Evolutionary conservation across 2,888 invertebrate genomes (phyloP).

Genomic region (Acleris holmiana): DNA sequence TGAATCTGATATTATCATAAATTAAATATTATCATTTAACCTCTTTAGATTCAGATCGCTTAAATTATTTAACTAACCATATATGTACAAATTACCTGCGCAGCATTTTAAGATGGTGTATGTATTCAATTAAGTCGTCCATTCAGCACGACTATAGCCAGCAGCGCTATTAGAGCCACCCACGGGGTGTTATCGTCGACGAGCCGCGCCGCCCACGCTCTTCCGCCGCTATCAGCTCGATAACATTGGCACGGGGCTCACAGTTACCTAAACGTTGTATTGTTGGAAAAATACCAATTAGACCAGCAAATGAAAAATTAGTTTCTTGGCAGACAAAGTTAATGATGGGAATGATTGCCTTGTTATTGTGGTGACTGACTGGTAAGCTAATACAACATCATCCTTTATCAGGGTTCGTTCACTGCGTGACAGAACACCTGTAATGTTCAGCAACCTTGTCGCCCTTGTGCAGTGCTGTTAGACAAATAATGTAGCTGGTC

Average conservation of each 20-base stretch:
- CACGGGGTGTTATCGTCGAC: constrained; percentile 5
- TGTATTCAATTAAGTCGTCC: constrained; percentile 17
- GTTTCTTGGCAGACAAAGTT: neutral
- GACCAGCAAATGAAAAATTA: neutral
- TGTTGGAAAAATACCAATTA: constrained; percentile 14
- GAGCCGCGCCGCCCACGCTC: constrained; percentile 47
- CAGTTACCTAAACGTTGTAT: constrained; percentile 8
- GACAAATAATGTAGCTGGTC: too few relatives aligned
- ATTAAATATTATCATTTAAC: too few relatives aligned
- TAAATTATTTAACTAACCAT: too few relatives aligned
- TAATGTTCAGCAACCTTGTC: too few relatives aligned
- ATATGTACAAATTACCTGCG: neutral
- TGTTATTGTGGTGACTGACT: too few relatives aligned
- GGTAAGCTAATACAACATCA: too few relatives aligned
- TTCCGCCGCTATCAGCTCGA: constrained; percentile 46
- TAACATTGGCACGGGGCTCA: constrained; percentile 32
- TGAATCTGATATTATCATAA: too few relatives aligned
- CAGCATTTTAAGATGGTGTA: constrained; percentile 9
- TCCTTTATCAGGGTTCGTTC: too few relatives aligned
- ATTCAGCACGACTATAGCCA: constrained; percentile 20
- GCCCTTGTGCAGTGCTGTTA: too few relatives aligned
- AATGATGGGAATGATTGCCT: neutral
- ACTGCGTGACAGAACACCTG: too few relatives aligned
- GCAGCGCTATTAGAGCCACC: constrained; percentile 10
- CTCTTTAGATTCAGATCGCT: too few relatives aligned